These are phyloP conservation scores for Drosophila rubida DNA, from an alignment of 2,888 invertebrate genomes.

Conservation along the genomic window DNA sequence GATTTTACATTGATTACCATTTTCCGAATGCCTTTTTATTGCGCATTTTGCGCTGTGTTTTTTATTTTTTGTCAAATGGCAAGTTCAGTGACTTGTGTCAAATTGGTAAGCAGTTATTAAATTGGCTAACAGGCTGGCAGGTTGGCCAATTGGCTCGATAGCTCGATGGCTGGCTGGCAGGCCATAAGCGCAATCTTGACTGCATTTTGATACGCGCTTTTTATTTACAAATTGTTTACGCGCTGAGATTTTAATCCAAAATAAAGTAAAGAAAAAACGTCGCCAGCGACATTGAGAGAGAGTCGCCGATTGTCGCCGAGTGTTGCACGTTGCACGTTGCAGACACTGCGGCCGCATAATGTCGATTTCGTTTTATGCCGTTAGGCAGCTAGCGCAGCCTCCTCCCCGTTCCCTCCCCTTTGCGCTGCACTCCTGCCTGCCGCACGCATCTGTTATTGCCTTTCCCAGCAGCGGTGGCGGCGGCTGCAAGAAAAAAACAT, in stretches of 20 bases:
- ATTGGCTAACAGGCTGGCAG: slow-evolving; percentile 44
- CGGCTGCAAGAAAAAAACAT: slow-evolving; percentile 13
- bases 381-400: slow-evolving; percentile 54
- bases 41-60: not conserved
- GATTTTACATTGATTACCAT: slow-evolving; percentile 26
- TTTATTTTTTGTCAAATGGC: slow-evolving; percentile 51
- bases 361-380: slow-evolving; percentile 80
- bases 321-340: slow-evolving; percentile 1
- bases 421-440: not conserved
- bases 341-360: slow-evolving; percentile 52
- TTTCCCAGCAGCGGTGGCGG: slow-evolving; percentile 62
- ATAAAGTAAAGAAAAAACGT: slow-evolving; percentile 22
- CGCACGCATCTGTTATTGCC: slow-evolving; percentile 54
- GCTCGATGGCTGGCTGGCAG: slow-evolving; percentile 34
- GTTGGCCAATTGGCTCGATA: slow-evolving; percentile 3
- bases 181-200: slow-evolving; percentile 68
- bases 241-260: slow-evolving; percentile 77
- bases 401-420: not conserved
- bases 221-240: slow-evolving; percentile 82
- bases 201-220: slow-evolving; percentile 75
- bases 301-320: slow-evolving; percentile 49
- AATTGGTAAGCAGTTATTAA: slow-evolving; percentile 76
- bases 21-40: slow-evolving; percentile 7
- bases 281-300: slow-evolving; percentile 50
- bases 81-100: slow-evolving; percentile 76